phyloP scores from a whole-genome alignment of 2,113 vertebrate genomes.

The Eptesicus fuscus region DNA sequence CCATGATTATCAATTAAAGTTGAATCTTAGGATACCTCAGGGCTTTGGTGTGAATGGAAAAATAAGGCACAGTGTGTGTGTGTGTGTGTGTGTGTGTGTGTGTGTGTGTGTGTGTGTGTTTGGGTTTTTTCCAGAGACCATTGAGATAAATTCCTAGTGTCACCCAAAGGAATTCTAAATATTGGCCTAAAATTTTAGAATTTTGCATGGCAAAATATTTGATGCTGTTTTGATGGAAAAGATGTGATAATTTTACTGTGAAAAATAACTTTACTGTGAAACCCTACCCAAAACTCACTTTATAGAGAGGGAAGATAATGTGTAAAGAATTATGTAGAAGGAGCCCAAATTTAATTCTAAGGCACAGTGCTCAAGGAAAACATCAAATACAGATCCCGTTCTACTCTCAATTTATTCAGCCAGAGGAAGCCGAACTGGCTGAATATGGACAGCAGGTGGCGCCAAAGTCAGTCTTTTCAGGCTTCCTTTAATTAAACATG shows the following conservation, averaged over 20 bases:
- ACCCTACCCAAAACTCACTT: not conserved
- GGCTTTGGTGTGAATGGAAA: not conserved
- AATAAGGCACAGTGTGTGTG: not conserved
- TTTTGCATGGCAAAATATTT: not conserved
- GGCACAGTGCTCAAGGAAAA: not conserved
- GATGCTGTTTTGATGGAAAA: not conserved
- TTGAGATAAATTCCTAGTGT: not conserved
- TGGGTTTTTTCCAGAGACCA: not conserved
- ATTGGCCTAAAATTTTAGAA: not conserved
- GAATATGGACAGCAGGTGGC: constrained; percentile 54
- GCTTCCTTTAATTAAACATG: not conserved
- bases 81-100: not conserved
- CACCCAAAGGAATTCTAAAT: not conserved
- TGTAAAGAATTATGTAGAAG: not conserved
- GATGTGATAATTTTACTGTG: not conserved
- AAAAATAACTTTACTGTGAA: not conserved
- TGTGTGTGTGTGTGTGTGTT: not conserved
- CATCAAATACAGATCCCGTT: not conserved
- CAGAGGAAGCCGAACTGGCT: not conserved
- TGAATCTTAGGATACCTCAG: not conserved
- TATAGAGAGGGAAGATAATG: not conserved
- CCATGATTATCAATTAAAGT: not conserved
- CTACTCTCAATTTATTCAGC: not conserved
- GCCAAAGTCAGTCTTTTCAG: constrained; percentile 47
- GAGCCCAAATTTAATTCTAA: not conserved